Conservation (phyloP, 2,797 vertebrate genomes). For the Pangasius macronema region DNA sequence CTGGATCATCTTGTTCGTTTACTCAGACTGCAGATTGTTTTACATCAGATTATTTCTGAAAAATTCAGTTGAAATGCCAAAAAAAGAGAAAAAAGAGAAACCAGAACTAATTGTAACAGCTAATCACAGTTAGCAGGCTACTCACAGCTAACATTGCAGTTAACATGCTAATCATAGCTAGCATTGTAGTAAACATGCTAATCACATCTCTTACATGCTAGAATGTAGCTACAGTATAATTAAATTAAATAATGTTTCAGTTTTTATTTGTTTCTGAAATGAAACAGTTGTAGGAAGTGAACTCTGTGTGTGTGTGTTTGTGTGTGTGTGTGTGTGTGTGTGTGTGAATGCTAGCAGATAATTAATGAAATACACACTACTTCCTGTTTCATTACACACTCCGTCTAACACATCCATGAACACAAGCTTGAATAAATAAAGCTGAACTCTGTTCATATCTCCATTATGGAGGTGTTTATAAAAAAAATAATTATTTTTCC, state of each 20-base stretch:
- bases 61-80: too few species aligned
- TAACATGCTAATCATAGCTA: background rate
- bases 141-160: background rate
- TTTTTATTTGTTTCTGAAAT: too few species aligned
- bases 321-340: constrained; percentile 10
- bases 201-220: background rate
- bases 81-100: too few species aligned
- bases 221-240: background rate
- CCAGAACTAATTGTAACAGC: too few species aligned
- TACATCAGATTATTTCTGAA: too few species aligned
- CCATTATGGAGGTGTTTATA: background rate
- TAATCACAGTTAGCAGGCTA: too few species aligned
- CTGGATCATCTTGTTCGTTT: too few species aligned
- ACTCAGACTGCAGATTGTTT: too few species aligned
- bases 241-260: too few species aligned
- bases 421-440: constrained; percentile 39
- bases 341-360: constrained; percentile 40
- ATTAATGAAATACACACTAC: constrained; percentile 53
- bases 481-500: background rate
- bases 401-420: constrained; percentile 46
- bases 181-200: background rate
- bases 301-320: too few species aligned
- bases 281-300: background rate
- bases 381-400: constrained; percentile 50
- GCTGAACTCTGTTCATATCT: constrained; percentile 38